phyloP scores from a whole-genome alignment of 1,140 invertebrate species.

The Heliconius eleuchia region DNA sequence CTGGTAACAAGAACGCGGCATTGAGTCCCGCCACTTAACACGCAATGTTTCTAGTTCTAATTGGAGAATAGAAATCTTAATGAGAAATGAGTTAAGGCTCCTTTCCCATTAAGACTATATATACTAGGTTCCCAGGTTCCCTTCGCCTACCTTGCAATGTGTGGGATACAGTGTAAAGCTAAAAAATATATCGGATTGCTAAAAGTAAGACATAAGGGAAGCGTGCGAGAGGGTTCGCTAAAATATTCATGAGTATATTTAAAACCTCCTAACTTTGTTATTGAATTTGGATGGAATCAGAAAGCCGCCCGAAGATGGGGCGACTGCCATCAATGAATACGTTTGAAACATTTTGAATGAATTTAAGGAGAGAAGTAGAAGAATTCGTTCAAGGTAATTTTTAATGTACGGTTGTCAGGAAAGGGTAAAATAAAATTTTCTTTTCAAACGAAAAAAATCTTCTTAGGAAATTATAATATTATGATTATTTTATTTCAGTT shows the following conservation, averaged over 20 bases:
- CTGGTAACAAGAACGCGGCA: no score
- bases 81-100: no score
- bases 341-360: not conserved
- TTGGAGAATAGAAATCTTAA: no score
- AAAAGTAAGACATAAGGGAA: not conserved
- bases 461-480: not conserved
- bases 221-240: not conserved
- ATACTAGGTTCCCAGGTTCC: no score
- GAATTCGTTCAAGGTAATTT: not conserved
- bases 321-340: constrained; percentile 18
- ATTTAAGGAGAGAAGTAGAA: not conserved
- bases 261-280: constrained; percentile 13
- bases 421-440: not conserved
- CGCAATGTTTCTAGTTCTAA: no score
- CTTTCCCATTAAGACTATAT: no score
- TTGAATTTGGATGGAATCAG: constrained; percentile 17
- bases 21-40: no score
- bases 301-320: not conserved
- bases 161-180: no score
- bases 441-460: not conserved
- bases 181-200: not conserved
- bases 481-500: not conserved
- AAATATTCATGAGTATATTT: constrained; percentile 19
- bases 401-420: not conserved
- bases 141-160: no score